A percentile compares a stretch with the other conserved stretches of the same genome.
Conservation (phyloP, 2,797 vertebrate species). For the Rhynchonycteris naso region DNA sequence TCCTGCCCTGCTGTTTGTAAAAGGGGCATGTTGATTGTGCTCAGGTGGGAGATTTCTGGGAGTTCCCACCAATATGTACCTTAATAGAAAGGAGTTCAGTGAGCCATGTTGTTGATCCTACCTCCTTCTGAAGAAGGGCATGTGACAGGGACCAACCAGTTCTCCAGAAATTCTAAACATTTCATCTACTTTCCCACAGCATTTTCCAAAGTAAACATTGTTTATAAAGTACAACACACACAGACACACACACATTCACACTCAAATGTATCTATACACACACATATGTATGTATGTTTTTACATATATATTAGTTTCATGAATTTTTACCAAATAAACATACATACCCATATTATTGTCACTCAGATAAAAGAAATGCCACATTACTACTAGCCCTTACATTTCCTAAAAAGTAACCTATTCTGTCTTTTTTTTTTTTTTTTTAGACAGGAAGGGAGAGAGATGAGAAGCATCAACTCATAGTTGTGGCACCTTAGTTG, state of each 20-base stretch:
- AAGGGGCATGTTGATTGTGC: not conserved
- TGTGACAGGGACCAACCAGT: not conserved
- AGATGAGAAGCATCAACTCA: no score
- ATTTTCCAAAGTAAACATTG: not conserved
- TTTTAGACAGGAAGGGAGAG: no score
- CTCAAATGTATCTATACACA: no score
- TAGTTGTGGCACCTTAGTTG: no score
- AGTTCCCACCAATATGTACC: not conserved
- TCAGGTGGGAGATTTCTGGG: not conserved
- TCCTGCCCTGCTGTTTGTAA: not conserved
- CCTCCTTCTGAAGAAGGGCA: not conserved
- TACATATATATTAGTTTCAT: not conserved
- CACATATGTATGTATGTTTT: not conserved
- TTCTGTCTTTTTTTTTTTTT: not conserved
- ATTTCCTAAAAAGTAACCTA: not conserved
- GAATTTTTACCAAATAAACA: constrained; percentile 24
- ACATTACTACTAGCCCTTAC: not conserved
- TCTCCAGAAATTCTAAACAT: not conserved
- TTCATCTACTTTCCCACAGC: not conserved
- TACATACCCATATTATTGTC: not conserved
- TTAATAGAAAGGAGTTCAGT: not conserved
- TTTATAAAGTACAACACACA: not conserved
- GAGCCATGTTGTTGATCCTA: not conserved
- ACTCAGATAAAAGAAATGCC: not conserved
- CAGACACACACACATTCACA: not conserved